Base-by-base conservation (phyloP, 2,113 vertebrate species). In the Fulmarus glacialis region DNA sequence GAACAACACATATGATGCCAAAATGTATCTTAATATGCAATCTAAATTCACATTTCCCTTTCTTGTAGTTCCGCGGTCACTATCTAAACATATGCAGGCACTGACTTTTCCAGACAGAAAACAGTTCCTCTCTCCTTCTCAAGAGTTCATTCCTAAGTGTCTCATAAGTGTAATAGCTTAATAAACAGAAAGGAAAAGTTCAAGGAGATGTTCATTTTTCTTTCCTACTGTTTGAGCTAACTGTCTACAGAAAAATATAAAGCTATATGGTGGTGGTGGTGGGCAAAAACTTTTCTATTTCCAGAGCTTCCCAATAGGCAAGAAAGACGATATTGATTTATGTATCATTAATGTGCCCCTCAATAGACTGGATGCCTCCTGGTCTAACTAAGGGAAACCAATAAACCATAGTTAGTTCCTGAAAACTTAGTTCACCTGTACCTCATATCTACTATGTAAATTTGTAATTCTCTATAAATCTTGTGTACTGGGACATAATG, bases 71-170 rank as follows among this genome's bases (percentile, higher is more conserved):
- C 26, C 13, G 15, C 0, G 0, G 17, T 68, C 47, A 48, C 34
- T 64, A 11, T 34, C 30, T 58, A 75, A 90, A 62, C 6, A 79
- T 47, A 60, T 8, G 5, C 8, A 86, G 29, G 4, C 45, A 45
- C 4, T 86, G 36, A 56, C 16, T 82, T 92, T 92, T 80, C 45
- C 71, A 92, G 45, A 50, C 24, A 53, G 47, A 96, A 93, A 80
- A 14, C 0, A 75, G 5, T 42, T 78, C 10, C 29, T 90, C 12
- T 68, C 29, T 89, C 47, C 50, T 12, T 94, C 66, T 56, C 3
- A 1, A 36, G 60, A 73, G 38, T 70, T 72, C 70, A 63, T 62
- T 85, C 15, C 17, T 68, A 80, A 68, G 45, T 59, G 52, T 52
- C 48, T 85, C 32, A 2, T 64, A 87, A 90, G 11, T 29, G 2